Evolutionary conservation across 2,888 invertebrate genomes (phyloP).

Genomic region (Dryobota labecula): DNA sequence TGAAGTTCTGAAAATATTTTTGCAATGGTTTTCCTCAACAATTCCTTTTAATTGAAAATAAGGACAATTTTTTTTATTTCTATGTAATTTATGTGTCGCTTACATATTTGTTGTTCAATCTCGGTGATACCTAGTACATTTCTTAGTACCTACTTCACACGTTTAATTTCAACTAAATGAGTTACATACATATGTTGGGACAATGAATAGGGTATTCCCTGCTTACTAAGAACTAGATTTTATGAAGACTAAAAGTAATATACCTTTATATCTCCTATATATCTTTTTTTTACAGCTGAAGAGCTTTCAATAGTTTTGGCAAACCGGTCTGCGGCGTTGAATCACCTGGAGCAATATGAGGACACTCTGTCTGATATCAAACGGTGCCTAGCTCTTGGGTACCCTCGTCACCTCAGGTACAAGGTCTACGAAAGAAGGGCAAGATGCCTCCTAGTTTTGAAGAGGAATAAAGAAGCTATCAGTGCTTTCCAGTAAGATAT

Average conservation of each 20-base stretch:
- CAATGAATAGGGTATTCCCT: constrained; percentile 19
- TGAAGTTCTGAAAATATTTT: constrained; percentile 17
- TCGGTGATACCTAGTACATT: constrained; percentile 2
- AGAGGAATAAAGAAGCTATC: constrained; percentile 92
- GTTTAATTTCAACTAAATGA: constrained; percentile 6
- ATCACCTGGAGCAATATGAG: constrained; percentile 93
- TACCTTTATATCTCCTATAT: too few relatives aligned
- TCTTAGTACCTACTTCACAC: constrained; percentile 8
- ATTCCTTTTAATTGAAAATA: constrained; percentile 45
- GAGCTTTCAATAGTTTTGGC: constrained; percentile 93
- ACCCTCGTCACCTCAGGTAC: constrained; percentile 93
- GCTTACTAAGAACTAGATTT: background rate
- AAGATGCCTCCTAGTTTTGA: constrained; percentile 92
- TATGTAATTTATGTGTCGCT: background rate
- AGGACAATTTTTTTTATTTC: background rate
- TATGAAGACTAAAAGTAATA: background rate
- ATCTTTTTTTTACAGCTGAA: constrained; percentile 82
- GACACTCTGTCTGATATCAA: constrained; percentile 93
- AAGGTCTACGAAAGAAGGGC: constrained; percentile 94
- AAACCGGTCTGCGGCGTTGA: constrained; percentile 95
- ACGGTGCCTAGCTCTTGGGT: constrained; percentile 91
- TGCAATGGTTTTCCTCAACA: constrained; percentile 43
- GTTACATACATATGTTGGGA: constrained; percentile 3
- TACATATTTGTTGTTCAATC: constrained; percentile 16
- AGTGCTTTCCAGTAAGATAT: constrained; percentile 90